phyloP scores from a whole-genome alignment of 1,140 invertebrate genomes.

The Odontomachus brunneus region DNA sequence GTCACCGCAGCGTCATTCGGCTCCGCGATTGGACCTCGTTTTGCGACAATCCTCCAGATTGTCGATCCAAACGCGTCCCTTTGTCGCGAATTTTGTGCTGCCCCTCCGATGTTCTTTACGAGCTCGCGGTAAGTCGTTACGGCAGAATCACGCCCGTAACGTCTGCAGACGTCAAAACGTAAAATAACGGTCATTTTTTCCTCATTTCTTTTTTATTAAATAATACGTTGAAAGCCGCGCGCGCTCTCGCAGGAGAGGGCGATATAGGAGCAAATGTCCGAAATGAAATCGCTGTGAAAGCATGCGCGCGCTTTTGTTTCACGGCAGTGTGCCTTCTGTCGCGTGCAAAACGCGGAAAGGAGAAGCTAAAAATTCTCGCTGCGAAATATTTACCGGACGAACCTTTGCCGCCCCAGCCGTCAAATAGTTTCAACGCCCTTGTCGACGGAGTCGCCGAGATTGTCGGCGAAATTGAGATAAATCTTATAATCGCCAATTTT shows the following conservation, averaged over 20 bases:
- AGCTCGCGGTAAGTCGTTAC: neutral
- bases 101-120: neutral
- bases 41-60: neutral
- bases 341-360: slow-evolving; percentile 12
- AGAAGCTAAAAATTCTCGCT: slow-evolving; percentile 36
- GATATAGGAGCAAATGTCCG: neutral
- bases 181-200: too few species aligned
- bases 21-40: slow-evolving; percentile 10
- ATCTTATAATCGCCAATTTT: neutral
- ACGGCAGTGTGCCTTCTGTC: neutral
- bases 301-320: slow-evolving; percentile 13
- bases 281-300: slow-evolving; percentile 7
- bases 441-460: neutral
- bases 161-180: too few species aligned
- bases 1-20: slow-evolving; percentile 4
- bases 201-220: slow-evolving; percentile 21
- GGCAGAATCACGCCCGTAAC: too few species aligned
- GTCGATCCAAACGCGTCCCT: slow-evolving; percentile 9
- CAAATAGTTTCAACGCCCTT: slow-evolving; percentile 25
- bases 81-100: neutral
- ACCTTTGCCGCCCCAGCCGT: slow-evolving; percentile 18
- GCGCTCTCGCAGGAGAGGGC: neutral
- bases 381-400: slow-evolving; percentile 42
- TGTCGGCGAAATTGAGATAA: neutral
- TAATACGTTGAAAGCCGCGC: slow-evolving; percentile 12